phyloP scores from a whole-genome alignment of 2,797 vertebrate species.

The Odontamblyopus lacepedii region DNA sequence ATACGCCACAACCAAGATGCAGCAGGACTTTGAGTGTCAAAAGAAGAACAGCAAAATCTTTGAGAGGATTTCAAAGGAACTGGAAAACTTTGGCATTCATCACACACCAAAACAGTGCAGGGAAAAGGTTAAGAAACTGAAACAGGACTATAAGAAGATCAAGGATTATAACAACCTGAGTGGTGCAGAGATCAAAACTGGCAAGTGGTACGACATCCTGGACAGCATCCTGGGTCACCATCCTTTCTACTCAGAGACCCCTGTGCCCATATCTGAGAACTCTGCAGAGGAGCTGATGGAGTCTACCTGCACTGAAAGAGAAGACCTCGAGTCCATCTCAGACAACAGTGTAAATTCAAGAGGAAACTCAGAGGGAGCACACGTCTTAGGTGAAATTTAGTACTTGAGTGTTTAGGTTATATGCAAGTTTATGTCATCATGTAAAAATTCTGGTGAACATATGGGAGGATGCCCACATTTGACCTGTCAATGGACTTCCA shows the following conservation, averaged over 20 bases:
- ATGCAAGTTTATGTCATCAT: not conserved
- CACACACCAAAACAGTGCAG: slow-evolving; percentile 12
- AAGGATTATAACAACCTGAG: slow-evolving; percentile 10
- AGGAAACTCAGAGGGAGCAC: not conserved
- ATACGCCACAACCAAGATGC: not conserved
- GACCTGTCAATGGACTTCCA: not conserved
- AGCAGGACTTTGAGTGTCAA: not conserved
- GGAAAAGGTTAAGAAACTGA: slow-evolving; percentile 13
- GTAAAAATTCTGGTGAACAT: not conserved
- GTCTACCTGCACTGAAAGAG: not conserved
- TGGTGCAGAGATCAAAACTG: not conserved
- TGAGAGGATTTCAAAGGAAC: not conserved
- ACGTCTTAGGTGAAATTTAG: not conserved
- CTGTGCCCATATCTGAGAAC: not conserved
- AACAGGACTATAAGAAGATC: slow-evolving; percentile 15
- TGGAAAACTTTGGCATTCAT: not conserved
- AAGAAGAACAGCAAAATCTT: not conserved
- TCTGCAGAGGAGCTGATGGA: not conserved
- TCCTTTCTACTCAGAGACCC: not conserved
- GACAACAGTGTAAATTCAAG: not conserved
- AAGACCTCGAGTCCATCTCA: not conserved
- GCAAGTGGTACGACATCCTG: slow-evolving; percentile 6
- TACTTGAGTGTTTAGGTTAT: not conserved
- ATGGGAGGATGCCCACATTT: not conserved
- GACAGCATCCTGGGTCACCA: slow-evolving; percentile 5